These are phyloP conservation scores for Channallabes apus DNA, from an alignment of 2,797 vertebrate species.

Conservation along the genomic window DNA sequence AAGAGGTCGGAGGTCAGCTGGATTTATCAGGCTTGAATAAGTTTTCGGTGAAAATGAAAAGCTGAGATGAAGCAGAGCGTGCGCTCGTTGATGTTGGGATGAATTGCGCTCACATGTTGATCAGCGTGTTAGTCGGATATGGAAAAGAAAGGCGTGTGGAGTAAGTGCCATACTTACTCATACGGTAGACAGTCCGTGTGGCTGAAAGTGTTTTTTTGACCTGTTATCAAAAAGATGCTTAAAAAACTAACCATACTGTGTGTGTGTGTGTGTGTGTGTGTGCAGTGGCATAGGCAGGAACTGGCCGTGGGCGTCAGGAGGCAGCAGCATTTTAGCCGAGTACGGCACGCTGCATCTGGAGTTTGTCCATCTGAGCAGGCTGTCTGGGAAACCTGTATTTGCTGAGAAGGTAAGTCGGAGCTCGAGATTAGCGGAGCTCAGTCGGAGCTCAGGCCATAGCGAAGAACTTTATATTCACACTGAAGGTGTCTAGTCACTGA, in stretches of 20 bases:
- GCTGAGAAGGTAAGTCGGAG: conserved; percentile 86
- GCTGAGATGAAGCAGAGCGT: neutral
- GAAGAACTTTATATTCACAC: neutral
- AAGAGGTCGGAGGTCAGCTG: neutral
- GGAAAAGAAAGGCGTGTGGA: neutral
- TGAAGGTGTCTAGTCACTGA: neutral
- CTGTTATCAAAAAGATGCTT: neutral
- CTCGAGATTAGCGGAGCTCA: too few relatives aligned
- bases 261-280: conserved; percentile 26
- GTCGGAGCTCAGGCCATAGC: neutral
- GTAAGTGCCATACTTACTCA: conserved; percentile 2
- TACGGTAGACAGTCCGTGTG: neutral
- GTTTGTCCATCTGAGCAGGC: conserved; percentile 91
- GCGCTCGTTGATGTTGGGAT: neutral
- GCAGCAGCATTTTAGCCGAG: conserved; percentile 98
- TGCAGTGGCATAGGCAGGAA: conserved; percentile 91
- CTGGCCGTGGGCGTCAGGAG: conserved; percentile 98
- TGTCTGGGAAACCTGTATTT: conserved; percentile 91
- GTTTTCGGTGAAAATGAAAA: neutral
- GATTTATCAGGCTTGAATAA: neutral
- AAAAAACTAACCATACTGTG: neutral
- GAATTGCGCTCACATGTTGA: neutral
- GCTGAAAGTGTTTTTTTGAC: neutral
- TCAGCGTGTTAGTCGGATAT: neutral
- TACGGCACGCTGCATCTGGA: conserved; percentile 97